Evolutionary conservation across 2,113 vertebrate species (phyloP).

Genomic region (Nycticryphes semicollaris): DNA sequence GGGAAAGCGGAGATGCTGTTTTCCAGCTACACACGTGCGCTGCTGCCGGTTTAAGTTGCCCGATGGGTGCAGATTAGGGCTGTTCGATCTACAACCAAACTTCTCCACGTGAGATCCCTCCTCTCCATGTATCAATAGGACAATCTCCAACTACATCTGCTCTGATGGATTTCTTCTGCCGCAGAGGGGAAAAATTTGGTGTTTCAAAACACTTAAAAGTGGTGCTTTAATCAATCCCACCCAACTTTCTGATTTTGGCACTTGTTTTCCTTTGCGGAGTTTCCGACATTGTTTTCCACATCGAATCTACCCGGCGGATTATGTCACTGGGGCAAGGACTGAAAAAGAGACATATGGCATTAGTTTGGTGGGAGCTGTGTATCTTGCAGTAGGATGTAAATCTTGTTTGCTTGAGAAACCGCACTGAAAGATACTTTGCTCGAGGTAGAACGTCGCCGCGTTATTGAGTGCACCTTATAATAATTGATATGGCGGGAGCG

Average conservation of each 20-base stretch:
- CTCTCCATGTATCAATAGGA: not conserved
- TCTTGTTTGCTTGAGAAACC: constrained; percentile 59
- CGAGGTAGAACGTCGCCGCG: not conserved
- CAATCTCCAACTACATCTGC: not conserved
- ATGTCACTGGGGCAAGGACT: constrained; percentile 27
- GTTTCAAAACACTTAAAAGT: constrained; percentile 41
- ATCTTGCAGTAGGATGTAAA: constrained; percentile 45
- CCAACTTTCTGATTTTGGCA: constrained; percentile 10
- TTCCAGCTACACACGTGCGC: not conserved
- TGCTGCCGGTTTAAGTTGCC: not conserved
- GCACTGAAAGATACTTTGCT: constrained; percentile 42
- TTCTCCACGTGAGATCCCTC: not conserved
- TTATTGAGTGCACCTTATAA: constrained; percentile 57
- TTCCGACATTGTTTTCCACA: constrained; percentile 20
- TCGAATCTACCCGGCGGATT: not conserved
- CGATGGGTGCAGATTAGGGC: not conserved
- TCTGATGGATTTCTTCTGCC: not conserved
- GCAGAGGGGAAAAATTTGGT: not conserved
- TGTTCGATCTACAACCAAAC: not conserved
- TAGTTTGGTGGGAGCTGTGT: constrained; percentile 11
- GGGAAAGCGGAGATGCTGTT: constrained; percentile 9
- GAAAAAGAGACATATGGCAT: constrained; percentile 40
- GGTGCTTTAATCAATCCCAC: constrained; percentile 52
- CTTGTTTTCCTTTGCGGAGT: constrained; percentile 6
- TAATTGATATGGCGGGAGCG: not conserved